Percentiles rank a stretch among this genome's conserved stretches.
Conservation (phyloP, 1,140 invertebrate species). For the Sogatella furcifera region DNA sequence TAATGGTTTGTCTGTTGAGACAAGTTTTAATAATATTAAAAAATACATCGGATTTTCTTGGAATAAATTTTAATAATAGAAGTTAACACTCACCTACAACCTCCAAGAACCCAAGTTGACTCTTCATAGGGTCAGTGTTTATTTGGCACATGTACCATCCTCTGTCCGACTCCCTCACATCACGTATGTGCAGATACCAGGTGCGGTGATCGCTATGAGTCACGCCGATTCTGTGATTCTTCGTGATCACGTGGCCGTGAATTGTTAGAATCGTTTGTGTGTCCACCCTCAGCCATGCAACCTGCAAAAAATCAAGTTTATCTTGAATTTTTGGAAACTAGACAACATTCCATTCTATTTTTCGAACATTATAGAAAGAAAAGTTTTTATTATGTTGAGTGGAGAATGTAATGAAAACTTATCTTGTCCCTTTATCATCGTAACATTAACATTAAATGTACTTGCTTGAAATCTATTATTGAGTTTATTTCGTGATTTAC, state of each 20-base stretch:
- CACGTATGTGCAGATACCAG: conserved; percentile 75
- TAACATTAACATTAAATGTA: no score
- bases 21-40: no score
- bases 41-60: no score
- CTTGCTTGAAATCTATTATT: no score
- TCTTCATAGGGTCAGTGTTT: conserved; percentile 80
- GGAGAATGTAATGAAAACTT: no score
- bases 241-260: conserved; percentile 78
- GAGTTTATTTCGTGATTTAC: no score
- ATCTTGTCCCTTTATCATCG: no score
- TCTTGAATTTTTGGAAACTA: no score
- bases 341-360: no score
- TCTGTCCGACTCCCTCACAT: conserved; percentile 64
- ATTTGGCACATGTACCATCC: conserved; percentile 86
- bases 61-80: neutral
- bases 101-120: conserved; percentile 74
- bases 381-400: no score
- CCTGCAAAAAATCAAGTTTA: conserved; percentile 38
- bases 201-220: conserved; percentile 77
- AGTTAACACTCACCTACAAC: conserved; percentile 60
- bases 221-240: conserved; percentile 76
- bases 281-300: conserved; percentile 83
- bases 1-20: no score
- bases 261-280: conserved; percentile 88
- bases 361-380: no score